Evolutionary conservation across 2,113 vertebrate genomes (phyloP).

Genomic region (Tragulus kanchil): DNA sequence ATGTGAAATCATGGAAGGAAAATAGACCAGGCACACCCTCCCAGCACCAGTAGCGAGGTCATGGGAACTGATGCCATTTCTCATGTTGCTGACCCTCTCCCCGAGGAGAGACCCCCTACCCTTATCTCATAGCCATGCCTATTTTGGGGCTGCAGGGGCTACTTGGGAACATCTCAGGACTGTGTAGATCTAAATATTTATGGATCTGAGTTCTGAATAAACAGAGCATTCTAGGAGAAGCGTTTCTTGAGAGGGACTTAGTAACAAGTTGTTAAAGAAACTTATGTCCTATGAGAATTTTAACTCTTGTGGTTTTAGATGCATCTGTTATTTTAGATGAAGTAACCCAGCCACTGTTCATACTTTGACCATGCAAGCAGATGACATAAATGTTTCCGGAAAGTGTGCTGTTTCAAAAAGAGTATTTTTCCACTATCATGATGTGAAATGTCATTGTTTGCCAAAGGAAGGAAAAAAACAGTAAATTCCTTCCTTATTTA

Average conservation of each 20-base stretch:
- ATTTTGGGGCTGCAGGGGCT: fast-evolving
- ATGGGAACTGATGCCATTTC: neutral
- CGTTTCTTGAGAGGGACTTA: neutral
- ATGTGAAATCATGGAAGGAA: neutral
- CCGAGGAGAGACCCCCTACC: neutral
- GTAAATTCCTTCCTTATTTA: constrained; percentile 73
- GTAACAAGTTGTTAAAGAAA: neutral
- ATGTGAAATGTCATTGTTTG: constrained; percentile 70
- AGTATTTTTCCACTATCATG: constrained; percentile 65
- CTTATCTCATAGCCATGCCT: neutral
- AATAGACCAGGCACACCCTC: neutral
- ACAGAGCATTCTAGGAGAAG: neutral
- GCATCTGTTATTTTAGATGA: neutral
- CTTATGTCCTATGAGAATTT: neutral
- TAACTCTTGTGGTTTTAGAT: neutral
- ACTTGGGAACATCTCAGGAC: neutral
- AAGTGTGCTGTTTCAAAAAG: constrained; percentile 57
- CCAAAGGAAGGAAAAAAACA: constrained; percentile 70
- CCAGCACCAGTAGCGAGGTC: neutral
- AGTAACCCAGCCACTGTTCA: neutral
- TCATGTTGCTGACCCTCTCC: neutral
- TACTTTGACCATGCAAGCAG: neutral
- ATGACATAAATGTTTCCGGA: constrained; percentile 22
- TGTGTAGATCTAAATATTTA: neutral
- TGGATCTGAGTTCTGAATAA: neutral